Conservation (phyloP, 2,797 vertebrate genomes). For the Hippopotamyrus pictus region DNA sequence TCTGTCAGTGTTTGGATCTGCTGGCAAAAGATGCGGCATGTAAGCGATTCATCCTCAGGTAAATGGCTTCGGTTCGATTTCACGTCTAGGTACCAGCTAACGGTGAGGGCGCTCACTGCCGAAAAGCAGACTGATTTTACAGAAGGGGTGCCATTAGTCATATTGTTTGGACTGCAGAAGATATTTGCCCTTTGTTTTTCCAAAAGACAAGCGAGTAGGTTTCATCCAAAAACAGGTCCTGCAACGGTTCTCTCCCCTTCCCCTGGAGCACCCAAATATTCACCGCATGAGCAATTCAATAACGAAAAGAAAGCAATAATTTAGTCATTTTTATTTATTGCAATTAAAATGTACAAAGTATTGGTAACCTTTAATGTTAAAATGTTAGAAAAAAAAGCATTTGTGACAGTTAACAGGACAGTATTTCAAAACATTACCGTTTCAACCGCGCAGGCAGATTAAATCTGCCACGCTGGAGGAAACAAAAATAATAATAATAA, state of each 20-base stretch:
- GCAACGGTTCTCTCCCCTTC: neutral
- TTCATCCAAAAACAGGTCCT: neutral
- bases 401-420: constrained; percentile 82
- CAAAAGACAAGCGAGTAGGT: neutral
- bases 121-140: neutral
- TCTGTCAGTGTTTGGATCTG: neutral
- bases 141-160: neutral
- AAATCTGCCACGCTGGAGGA: constrained; percentile 55
- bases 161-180: neutral
- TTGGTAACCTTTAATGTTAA: constrained; percentile 81
- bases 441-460: constrained; percentile 60
- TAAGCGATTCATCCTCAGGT: neutral
- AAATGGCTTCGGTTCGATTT: neutral
- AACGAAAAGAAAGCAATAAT: constrained; percentile 14
- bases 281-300: neutral
- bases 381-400: constrained; percentile 89
- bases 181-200: neutral
- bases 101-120: neutral
- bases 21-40: neutral
- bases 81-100: neutral
- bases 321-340: constrained; percentile 79
- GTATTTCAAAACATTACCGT: constrained; percentile 83
- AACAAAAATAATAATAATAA: constrained; percentile 28
- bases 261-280: neutral
- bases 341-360: constrained; percentile 94